These are phyloP conservation scores for Oncorhynchus clarkii DNA, from an alignment of 2,113 vertebrate genomes.

Conservation along the genomic window DNA sequence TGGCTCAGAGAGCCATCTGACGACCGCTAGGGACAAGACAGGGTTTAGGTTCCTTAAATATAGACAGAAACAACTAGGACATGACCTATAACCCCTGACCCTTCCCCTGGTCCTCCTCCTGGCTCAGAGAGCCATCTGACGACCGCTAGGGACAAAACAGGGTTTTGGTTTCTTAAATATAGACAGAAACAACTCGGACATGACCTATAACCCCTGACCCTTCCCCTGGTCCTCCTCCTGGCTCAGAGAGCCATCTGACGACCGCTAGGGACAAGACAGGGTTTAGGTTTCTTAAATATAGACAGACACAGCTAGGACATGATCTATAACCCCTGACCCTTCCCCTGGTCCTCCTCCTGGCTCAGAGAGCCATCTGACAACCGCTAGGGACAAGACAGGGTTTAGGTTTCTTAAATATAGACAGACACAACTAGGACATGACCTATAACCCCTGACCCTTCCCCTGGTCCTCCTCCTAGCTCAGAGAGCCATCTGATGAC, in stretches of 20 bases:
- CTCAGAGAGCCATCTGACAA: too few relatives aligned
- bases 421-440: too few relatives aligned
- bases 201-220: neutral
- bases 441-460: too few relatives aligned
- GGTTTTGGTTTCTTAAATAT: neutral
- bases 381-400: too few relatives aligned
- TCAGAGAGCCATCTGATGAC: too few relatives aligned
- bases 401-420: too few relatives aligned
- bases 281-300: too few relatives aligned
- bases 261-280: conserved; percentile 25
- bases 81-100: neutral
- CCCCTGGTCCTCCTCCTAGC: too few relatives aligned
- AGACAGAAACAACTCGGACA: neutral
- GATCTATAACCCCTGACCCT: too few relatives aligned
- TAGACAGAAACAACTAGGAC: neutral
- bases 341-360: too few relatives aligned
- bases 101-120: conserved; percentile 77
- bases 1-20: conserved; percentile 86
- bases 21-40: conserved; percentile 73
- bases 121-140: conserved; percentile 83
- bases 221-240: conserved; percentile 79
- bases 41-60: neutral
- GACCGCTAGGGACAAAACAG: conserved; percentile 73
- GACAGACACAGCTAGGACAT: too few relatives aligned
- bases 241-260: conserved; percentile 77